Base-by-base conservation (phyloP, 2,113 vertebrate genomes). In the Pseudorasbora parva region DNA sequence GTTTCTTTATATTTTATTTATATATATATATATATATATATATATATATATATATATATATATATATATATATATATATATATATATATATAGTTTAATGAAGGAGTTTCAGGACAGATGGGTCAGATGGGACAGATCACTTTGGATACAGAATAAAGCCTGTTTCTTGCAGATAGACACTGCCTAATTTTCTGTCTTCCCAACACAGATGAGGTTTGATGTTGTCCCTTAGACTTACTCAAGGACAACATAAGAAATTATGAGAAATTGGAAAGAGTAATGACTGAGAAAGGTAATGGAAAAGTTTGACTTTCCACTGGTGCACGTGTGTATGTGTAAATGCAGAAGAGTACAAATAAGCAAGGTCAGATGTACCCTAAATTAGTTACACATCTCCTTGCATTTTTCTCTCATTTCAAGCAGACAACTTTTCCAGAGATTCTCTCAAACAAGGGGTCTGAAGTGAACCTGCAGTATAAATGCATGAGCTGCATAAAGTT, bases 271-370 rank as follows among this genome's bases (percentile, higher is more conserved):
- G n/a, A n/a, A n/a, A 37, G 30, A n/a, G n/a, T n/a, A n/a, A n/a
- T n/a, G n/a, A n/a, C n/a, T n/a, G n/a, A n/a, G n/a, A n/a, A n/a
- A 37, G 30, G 76, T 78, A n/a, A 78, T 60, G 76, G 76, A 78
- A 45, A 45, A 19, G 23, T 78, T 25, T 78, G 12, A 78, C 71
- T 79, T 86, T 83, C 30, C 64, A 64, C 45, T 30, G 64, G 49
- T 23, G 54, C 14, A 51, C 25, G 0, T 30, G 30, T 30, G 69
- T 60, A 60, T 27, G 27, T 33, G 33, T 64, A 2, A 21, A 27
- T 2, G 10, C 74, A 5, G 21, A 25, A 43, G 27, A 57, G 23
- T 10, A 15, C 45, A 69, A 75, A 41, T 37, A 82, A 69, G 25
- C 60, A 76, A 59, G 21, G 56, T 59, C 56, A 72, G 0, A 33